Evolutionary conservation across 2,888 invertebrate species (phyloP).

Genomic region (Cerastis leucographa): DNA sequence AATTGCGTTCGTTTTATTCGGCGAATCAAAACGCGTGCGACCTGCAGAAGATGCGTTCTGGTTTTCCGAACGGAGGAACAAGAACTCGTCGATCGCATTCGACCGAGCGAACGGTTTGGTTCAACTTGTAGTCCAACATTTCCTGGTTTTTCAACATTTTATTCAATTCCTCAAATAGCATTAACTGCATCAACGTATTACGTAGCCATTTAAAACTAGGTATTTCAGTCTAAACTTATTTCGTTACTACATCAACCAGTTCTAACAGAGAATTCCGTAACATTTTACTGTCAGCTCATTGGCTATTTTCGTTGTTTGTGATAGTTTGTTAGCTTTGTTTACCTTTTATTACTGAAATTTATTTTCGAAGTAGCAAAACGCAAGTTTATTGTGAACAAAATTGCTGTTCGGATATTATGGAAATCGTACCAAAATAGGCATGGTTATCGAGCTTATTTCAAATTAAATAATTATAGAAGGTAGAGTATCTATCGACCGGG

Average conservation of each 20-base stretch:
- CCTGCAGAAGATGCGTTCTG: background rate
- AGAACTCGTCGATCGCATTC: background rate
- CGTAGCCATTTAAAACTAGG: constrained; percentile 8
- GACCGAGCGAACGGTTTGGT: background rate
- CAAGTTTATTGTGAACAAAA: background rate
- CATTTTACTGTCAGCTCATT: constrained; percentile 11
- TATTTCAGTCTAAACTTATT: background rate
- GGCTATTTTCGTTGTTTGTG: constrained; percentile 20
- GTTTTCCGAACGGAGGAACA: background rate
- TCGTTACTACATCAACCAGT: constrained; percentile 5
- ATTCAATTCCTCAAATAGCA: background rate
- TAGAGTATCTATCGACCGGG: constrained; percentile 20
- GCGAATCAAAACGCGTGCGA: background rate
- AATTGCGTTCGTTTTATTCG: background rate
- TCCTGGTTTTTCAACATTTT: background rate
- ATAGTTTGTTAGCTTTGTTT: background rate
- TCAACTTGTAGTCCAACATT: background rate
- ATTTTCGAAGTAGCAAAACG: background rate
- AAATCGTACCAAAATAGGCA: background rate
- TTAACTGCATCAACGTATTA: background rate
- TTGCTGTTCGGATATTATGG: background rate
- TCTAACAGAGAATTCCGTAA: background rate
- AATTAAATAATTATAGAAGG: constrained; percentile 19
- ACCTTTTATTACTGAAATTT: background rate
- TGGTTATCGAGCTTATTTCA: constrained; percentile 9